Evolutionary conservation across 2,888 invertebrate genomes (phyloP).

Genomic region (Phytoseiulus persimilis): DNA sequence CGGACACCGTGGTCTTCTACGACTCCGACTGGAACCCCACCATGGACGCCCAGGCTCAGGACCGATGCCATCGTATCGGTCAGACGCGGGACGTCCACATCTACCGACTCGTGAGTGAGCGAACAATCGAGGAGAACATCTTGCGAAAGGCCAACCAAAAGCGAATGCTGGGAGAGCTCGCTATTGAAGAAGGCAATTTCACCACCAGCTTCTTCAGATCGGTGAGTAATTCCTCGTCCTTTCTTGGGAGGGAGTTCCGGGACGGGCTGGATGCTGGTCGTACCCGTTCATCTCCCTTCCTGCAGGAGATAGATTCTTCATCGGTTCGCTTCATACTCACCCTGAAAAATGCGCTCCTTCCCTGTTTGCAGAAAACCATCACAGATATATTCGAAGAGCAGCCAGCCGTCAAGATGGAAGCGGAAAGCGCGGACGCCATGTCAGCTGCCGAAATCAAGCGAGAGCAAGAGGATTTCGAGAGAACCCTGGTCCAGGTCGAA

Average conservation of each 20-base stretch:
- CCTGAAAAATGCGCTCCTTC: too few species aligned
- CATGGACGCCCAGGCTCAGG: slow-evolving; percentile 84
- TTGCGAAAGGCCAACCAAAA: slow-evolving; percentile 97
- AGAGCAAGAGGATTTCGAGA: slow-evolving; percentile 21
- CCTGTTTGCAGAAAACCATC: slow-evolving; percentile 65
- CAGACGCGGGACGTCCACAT: slow-evolving; percentile 98
- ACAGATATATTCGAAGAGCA: slow-evolving; percentile 11
- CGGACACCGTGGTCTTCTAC: slow-evolving; percentile 98
- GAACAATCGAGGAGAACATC: slow-evolving; percentile 98
- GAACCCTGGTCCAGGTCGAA: slow-evolving; percentile 39
- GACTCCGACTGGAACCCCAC: slow-evolving; percentile 99
- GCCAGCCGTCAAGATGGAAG: not conserved
- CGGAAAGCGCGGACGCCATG: not conserved
- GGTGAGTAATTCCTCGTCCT: slow-evolving; percentile 52
- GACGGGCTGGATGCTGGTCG: too few species aligned
- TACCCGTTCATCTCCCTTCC: too few species aligned
- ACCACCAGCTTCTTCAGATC: slow-evolving; percentile 91
- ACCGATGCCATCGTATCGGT: slow-evolving; percentile 93
- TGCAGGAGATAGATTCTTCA: not conserved
- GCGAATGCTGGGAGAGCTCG: slow-evolving; percentile 83
- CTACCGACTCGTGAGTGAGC: slow-evolving; percentile 89
- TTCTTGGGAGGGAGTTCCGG: not conserved
- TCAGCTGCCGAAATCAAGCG: slow-evolving; percentile 9
- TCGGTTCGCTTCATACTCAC: not conserved
- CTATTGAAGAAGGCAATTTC: slow-evolving; percentile 97